Evolutionary conservation across 2,888 invertebrate species (phyloP), one percentile per base, ranked within the genome.

Genomic region (Caenorhabditis macrosperma): DNA sequence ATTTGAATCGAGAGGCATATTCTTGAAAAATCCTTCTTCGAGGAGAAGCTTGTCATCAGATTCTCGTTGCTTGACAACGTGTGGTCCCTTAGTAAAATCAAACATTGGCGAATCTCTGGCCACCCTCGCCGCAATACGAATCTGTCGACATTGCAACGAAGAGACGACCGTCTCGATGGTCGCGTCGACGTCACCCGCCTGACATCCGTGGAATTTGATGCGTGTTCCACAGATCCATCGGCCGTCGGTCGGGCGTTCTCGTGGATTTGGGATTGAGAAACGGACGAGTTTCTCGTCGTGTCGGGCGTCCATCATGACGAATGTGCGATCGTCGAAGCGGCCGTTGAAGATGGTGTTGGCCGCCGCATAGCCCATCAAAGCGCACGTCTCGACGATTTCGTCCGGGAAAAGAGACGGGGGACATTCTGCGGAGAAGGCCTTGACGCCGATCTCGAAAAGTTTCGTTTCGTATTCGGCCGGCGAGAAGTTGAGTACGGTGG

Each of bases 331-430:
- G n/a, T 71, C 69, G 33, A 60, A 71, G 12, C 69, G 28, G 0
- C 69, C 61, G 28, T 61, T 71, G 61, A 71, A 61, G n/a, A 71
- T 28, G 0, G 69, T 61, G 6, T 61, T 61, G 4, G 69, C 69
- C 2, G 69, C 69, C 28, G 61, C 52, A 59, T 54, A 60, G 15
- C 69, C 69, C 69, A 71, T 71, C 17, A 71, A 15, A 0, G 60
- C 38, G 22, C 69, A 71, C 2, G 61, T 60, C 54, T 71, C 69
- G 12, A 71, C 69, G 0, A 60, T 30, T 12, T 17, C n/a, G 4
- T 6, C 59, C 38, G 7, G 15, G 15, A 10, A n/a, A n/a, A 4
- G 12, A 4, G 15, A 41, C 3, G 4, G 33, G 9, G 22, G 48
- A 22, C 1, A 22, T 9, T 1, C 10, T 15, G n/a, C n/a, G n/a